phyloP scores from a whole-genome alignment of 1,140 invertebrate species.

The Dreissena rostriformis region DNA sequence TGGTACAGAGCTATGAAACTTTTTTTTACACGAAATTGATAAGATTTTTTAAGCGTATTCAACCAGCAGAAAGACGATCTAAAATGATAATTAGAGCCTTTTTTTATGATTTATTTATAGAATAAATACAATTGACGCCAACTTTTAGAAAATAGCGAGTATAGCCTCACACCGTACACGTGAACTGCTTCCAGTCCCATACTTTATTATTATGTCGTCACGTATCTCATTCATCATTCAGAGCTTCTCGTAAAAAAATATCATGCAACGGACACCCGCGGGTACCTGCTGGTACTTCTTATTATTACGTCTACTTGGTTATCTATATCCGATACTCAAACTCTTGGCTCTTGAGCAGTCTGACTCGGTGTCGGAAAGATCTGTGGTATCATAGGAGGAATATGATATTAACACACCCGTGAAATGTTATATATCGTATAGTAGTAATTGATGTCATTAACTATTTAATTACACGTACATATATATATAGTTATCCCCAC shows the following conservation, averaged over 20 bases:
- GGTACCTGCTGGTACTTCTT: constrained; percentile 1
- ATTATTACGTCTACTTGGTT: background rate
- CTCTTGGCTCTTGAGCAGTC: background rate
- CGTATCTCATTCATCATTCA: constrained; percentile 59
- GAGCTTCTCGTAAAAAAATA: constrained; percentile 47
- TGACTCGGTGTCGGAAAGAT: constrained; percentile 32
- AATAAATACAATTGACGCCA: background rate
- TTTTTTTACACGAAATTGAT: background rate
- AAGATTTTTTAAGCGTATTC: too few species aligned
- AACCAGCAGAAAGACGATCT: too few species aligned
- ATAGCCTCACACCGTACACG: constrained; percentile 58
- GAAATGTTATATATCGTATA: too few species aligned
- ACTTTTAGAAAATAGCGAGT: constrained; percentile 55
- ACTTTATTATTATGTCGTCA: constrained; percentile 60
- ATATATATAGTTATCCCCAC: too few species aligned
- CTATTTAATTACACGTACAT: too few species aligned
- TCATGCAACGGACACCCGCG: constrained; percentile 36
- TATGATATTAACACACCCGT: background rate
- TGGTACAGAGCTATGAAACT: constrained; percentile 35
- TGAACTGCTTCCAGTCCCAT: constrained; percentile 50
- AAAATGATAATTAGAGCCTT: background rate
- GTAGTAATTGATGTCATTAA: too few species aligned
- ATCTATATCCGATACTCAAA: background rate
- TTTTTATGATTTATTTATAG: background rate
- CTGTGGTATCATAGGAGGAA: constrained; percentile 43